Evolutionary conservation across 1,140 invertebrate species (phyloP), one percentile per base, ranked within the genome.

Genomic region (Harpegnathos saltator): DNA sequence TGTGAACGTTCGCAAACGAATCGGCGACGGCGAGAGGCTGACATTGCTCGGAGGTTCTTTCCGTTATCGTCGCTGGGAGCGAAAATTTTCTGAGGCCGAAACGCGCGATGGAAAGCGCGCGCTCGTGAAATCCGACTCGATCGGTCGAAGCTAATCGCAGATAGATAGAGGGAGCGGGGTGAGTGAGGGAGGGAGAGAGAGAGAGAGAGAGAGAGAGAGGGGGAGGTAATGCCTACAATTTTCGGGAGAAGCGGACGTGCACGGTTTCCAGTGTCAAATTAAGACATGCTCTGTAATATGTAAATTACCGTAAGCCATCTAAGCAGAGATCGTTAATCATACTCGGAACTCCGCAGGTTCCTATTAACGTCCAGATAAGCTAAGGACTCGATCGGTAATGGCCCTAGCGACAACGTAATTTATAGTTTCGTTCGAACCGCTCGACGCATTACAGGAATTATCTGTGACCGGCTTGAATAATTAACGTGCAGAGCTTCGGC

Each of bases 301-400:
- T 88, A 85, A 88, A 88, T 88, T 68, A 81, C 75, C 71, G 80
- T 81, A 87, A 84, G 82, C 63, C 63, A 84, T 69, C 54, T 81
- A 72, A 62, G 82, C 48, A 22, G 59, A 58, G 77, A 85, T 88
- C 87, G 86, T 88, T 88, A 88, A 88, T 88, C 86, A 88, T 61
- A 52, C 52, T 59, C 15, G 66, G 5, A 48, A 63, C 78, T 85
- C 86, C 69, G 77, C 86, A 74, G 72, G 83, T 88, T 88, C 71
- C 86, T 85, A 88, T 88, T 88, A 88, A 85, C 83, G 85, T 88
- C 83, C 59, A 65, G 82, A 78, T 56, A 71, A 88, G 77, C 75
- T 71, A 75, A 85, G 56, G 61, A 78, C 86, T 81, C 77, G 87
- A 88, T 88, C 78, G 83, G 83, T 87, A 88, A 87, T 75, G 59